phyloP scores from a whole-genome alignment of 2,113 vertebrate genomes.

The Grammomys dolichurus region DNA sequence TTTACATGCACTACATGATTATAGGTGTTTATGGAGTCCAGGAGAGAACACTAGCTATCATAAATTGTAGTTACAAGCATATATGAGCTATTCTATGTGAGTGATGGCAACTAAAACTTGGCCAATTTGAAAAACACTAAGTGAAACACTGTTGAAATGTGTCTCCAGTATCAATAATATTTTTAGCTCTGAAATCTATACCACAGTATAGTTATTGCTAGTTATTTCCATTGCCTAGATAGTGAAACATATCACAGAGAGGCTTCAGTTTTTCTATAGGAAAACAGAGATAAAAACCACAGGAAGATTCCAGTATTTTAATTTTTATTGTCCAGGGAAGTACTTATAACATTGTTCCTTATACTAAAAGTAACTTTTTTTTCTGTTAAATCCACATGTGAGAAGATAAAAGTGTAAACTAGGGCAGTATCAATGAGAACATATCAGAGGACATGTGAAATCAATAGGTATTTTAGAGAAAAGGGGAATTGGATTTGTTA shows the following conservation, averaged over 20 bases:
- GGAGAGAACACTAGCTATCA: not conserved
- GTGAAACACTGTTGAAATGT: not conserved
- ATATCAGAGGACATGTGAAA: not conserved
- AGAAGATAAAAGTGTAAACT: not conserved
- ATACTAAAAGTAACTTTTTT: not conserved
- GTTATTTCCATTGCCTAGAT: not conserved
- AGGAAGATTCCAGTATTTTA: not conserved
- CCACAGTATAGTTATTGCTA: not conserved
- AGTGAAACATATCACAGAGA: not conserved
- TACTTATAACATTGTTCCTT: not conserved
- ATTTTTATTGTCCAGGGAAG: not conserved
- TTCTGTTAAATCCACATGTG: not conserved
- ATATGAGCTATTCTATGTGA: not conserved
- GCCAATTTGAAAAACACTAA: not conserved
- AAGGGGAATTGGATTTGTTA: conserved; percentile 15
- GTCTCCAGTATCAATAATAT: not conserved
- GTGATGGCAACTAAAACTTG: not conserved
- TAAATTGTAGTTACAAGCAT: not conserved
- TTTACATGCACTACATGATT: not conserved
- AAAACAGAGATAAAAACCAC: not conserved
- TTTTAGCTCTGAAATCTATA: conserved; percentile 13
- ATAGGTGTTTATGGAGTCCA: too few relatives aligned
- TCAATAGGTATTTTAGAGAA: conserved; percentile 15
- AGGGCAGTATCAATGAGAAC: conserved; percentile 26
- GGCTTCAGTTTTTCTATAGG: not conserved